A percentile compares a stretch with the other conserved stretches of the same genome.
These are phyloP conservation scores for Bubo bubo DNA, from an alignment of 2,113 vertebrate species.

Conservation along the genomic window DNA sequence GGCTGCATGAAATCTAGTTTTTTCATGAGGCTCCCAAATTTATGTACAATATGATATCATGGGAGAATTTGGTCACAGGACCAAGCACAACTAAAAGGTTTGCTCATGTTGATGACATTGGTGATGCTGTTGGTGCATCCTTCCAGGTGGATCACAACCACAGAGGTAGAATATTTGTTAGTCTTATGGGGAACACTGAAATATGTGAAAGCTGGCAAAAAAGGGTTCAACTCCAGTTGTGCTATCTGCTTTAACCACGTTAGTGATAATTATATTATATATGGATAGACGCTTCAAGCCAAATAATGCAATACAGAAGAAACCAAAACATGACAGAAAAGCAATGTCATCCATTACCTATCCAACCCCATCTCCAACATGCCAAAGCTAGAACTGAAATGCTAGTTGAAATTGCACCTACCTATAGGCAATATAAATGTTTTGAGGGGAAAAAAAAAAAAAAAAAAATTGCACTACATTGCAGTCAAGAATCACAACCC, in stretches of 20 bases:
- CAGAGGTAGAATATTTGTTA: background rate
- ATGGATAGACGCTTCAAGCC: background rate
- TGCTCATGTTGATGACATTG: background rate
- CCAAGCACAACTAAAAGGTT: background rate
- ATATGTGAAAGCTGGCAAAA: background rate
- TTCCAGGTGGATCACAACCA: fast-evolving
- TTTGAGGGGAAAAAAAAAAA: background rate
- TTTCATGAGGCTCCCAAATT: background rate
- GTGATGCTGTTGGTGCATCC: background rate
- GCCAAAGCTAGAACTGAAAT: background rate
- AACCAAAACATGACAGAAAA: background rate
- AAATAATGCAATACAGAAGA: background rate
- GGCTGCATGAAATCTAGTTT: background rate
- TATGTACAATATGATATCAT: fast-evolving
- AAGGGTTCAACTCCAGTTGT: background rate
- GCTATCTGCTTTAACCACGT: background rate
- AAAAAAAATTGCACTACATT: background rate
- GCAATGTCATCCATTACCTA: background rate
- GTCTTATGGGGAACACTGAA: background rate
- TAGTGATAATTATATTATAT: background rate
- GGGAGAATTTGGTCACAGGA: background rate
- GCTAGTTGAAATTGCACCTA: background rate
- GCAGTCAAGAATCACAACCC: background rate
- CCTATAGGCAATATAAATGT: background rate
- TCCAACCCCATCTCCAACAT: background rate